These are phyloP conservation scores for Malurus leucopterus DNA, from an alignment of 2,797 vertebrate genomes.

Conservation along the genomic window DNA sequence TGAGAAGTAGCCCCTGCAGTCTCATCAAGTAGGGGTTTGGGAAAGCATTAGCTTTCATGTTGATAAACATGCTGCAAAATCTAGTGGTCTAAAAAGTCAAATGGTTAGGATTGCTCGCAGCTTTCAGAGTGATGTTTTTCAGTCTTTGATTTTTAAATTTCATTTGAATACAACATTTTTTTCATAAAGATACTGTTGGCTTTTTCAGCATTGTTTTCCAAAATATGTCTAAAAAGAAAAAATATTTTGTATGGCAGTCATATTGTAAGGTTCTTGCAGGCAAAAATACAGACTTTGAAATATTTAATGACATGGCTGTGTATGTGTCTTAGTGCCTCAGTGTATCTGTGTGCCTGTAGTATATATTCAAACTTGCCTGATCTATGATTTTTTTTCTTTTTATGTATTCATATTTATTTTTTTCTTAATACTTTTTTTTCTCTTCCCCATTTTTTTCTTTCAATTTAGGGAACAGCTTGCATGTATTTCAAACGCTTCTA, in stretches of 20 bases:
- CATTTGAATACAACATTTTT: background rate
- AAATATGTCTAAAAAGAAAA: background rate
- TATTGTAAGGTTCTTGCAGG: background rate
- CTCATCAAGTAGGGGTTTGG: no score
- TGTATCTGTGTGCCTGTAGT: background rate
- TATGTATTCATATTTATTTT: background rate
- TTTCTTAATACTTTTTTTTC: background rate
- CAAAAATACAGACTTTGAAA: background rate
- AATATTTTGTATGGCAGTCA: background rate
- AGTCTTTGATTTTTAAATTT: background rate
- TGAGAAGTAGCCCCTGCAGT: background rate
- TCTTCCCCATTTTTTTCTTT: background rate
- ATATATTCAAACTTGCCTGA: background rate
- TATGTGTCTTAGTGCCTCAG: background rate
- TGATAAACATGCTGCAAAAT: rapidly evolving
- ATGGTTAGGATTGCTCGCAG: background rate
- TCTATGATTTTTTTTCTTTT: background rate
- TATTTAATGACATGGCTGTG: background rate
- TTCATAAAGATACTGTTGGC: background rate
- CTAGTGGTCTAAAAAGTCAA: background rate
- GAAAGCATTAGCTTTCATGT: background rate
- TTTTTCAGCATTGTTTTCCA: background rate
- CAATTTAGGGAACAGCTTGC: conserved; percentile 85
- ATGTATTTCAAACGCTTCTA: conserved; percentile 98
- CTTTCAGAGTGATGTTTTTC: background rate